Conservation (phyloP, 1,140 invertebrate species). For the Lepidotrigona ventralis region DNA sequence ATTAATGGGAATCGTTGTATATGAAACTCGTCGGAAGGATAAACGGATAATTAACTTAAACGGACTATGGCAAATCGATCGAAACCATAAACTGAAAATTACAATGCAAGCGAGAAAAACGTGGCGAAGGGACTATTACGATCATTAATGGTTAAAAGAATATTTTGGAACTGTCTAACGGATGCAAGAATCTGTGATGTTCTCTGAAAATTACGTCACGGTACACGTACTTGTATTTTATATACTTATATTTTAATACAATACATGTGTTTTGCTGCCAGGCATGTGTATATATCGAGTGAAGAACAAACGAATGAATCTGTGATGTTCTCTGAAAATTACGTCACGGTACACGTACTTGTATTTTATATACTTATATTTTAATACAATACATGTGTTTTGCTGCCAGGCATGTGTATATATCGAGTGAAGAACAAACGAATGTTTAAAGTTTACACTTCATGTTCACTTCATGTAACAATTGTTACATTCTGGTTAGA, state of each 20-base stretch:
- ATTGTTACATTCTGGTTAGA: background rate
- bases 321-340: constrained; percentile 29
- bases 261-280: no score
- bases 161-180: constrained; percentile 41
- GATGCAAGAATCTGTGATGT: constrained; percentile 22
- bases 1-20: no score
- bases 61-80: background rate
- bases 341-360: background rate
- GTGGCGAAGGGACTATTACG: constrained; percentile 11
- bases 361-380: no score
- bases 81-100: background rate
- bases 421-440: background rate
- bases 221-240: no score
- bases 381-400: background rate
- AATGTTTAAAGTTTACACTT: background rate
- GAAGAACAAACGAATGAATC: background rate
- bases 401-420: background rate
- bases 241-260: no score
- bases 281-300: background rate
- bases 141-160: constrained; percentile 35
- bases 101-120: background rate
- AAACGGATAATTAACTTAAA: background rate
- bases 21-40: background rate
- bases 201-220: constrained; percentile 25
- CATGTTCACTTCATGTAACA: background rate